A percentile compares a stretch with the other conserved stretches of the same genome.
Evolutionary conservation across 2,888 invertebrate genomes (phyloP).

Genomic region (Atethmia centrago): DNA sequence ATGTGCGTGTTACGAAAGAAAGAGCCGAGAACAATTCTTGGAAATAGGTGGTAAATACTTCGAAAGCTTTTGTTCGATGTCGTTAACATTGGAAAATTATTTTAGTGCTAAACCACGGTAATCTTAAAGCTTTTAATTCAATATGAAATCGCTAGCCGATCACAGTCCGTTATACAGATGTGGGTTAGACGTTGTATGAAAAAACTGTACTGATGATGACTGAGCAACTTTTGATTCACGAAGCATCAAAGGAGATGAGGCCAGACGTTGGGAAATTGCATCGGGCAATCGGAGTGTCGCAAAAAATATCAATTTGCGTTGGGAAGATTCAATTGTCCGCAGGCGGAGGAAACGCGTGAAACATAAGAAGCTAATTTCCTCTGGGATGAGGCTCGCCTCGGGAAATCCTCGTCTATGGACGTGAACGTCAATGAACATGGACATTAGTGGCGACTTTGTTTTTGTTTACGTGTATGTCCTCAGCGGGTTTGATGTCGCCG

Average conservation of each 20-base stretch:
- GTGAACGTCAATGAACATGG: conserved; percentile 69
- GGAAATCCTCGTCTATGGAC: conserved; percentile 78
- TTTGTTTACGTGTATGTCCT: conserved; percentile 59
- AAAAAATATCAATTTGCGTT: conserved; percentile 84
- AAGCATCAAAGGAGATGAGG: conserved; percentile 58
- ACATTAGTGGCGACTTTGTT: conserved; percentile 62
- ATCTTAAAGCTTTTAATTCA: conserved; percentile 54
- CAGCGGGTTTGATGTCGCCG: conserved; percentile 32
- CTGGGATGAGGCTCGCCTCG: conserved; percentile 78
- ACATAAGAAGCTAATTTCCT: conserved; percentile 87
- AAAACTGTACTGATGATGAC: conserved; percentile 65
- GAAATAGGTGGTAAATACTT: conserved; percentile 24
- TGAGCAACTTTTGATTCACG: conserved; percentile 60
- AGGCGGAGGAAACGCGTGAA: conserved; percentile 77
- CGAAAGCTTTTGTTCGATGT: conserved; percentile 15
- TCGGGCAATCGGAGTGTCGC: conserved; percentile 75
- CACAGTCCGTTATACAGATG: conserved; percentile 71
- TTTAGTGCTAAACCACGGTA: conserved; percentile 19
- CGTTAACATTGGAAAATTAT: conserved; percentile 28
- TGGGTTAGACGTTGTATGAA: conserved; percentile 71
- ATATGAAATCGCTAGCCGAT: conserved; percentile 64
- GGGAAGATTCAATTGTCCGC: conserved; percentile 82
- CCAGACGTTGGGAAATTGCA: conserved; percentile 77
- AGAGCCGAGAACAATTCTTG: conserved; percentile 14
- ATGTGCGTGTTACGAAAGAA: neutral